Evolutionary conservation across 2,113 vertebrate genomes (phyloP).

Genomic region (Ptilonorhynchus violaceus): DNA sequence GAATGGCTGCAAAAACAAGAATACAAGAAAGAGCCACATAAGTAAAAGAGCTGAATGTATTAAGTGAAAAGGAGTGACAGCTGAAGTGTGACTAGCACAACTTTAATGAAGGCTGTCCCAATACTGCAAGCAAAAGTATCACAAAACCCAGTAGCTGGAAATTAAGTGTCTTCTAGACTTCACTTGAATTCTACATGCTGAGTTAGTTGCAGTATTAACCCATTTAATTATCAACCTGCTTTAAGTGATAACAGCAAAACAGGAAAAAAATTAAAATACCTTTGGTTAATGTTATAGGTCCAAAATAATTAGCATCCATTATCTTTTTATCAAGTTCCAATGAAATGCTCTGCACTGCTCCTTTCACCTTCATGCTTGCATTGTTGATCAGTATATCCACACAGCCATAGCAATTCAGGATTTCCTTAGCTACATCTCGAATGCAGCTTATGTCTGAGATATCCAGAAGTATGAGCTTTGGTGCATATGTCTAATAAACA

Average conservation of each 20-base stretch:
- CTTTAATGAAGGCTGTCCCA: not conserved
- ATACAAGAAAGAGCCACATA: not conserved
- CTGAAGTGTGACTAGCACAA: not conserved
- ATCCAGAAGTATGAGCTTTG: conserved; percentile 91
- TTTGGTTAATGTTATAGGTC: conserved; percentile 90
- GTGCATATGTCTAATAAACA: conserved; percentile 85
- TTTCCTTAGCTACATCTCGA: conserved; percentile 82
- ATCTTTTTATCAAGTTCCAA: conserved; percentile 91
- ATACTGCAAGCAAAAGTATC: not conserved
- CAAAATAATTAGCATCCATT: conserved; percentile 97
- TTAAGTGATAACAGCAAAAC: not conserved
- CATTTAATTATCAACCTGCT: not conserved
- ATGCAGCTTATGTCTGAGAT: conserved; percentile 87
- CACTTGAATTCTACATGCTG: not conserved
- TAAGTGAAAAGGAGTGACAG: not conserved
- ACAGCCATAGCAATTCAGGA: conserved; percentile 89
- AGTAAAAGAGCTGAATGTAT: not conserved
- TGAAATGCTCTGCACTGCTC: conserved; percentile 85
- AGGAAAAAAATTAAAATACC: conserved; percentile 65
- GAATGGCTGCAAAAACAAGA: conserved; percentile 77
- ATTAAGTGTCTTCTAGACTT: not conserved
- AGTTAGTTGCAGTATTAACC: not conserved
- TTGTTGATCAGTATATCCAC: conserved; percentile 93
- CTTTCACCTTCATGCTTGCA: conserved; percentile 90
- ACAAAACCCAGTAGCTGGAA: not conserved